Conservation (phyloP, 2,888 invertebrate genomes). For the Chymomyza amoena region DNA sequence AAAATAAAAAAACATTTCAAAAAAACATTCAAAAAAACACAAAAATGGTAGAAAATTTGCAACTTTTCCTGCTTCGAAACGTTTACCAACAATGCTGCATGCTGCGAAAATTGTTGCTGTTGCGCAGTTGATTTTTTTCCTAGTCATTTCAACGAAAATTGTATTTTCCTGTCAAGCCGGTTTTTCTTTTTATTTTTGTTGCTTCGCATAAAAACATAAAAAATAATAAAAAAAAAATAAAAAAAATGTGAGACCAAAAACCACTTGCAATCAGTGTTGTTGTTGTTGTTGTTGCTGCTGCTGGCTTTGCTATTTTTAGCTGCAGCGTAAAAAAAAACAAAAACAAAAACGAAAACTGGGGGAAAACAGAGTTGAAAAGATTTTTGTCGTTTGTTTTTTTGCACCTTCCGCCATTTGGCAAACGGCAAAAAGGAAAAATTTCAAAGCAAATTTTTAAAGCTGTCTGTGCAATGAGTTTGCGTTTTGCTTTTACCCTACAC, state of each 20-base stretch:
- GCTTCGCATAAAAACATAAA: slow-evolving; percentile 16
- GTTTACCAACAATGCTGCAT: not conserved
- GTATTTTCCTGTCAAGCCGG: slow-evolving; percentile 69
- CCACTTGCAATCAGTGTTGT: slow-evolving; percentile 61
- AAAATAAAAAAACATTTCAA: too few relatives aligned
- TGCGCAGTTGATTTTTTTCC: slow-evolving; percentile 44
- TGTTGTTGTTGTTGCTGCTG: slow-evolving; percentile 6
- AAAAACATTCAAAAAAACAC: not conserved
- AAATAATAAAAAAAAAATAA: slow-evolving; percentile 13
- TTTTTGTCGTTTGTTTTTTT: slow-evolving; percentile 16
- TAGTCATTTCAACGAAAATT: slow-evolving; percentile 62
- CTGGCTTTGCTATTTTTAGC: slow-evolving; percentile 56
- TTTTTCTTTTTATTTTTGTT: slow-evolving; percentile 35
- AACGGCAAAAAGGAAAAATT: slow-evolving; percentile 6
- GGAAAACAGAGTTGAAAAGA: slow-evolving; percentile 47
- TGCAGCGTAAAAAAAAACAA: slow-evolving; percentile 31
- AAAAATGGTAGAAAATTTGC: not conserved
- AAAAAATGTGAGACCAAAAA: slow-evolving; percentile 43
- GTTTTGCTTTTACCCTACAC: not conserved
- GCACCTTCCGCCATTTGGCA: slow-evolving; percentile 57
- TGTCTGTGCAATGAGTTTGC: not conserved
- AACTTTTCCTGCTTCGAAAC: not conserved
- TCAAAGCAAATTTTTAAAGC: slow-evolving; percentile 14
- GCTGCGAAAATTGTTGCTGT: slow-evolving; percentile 39
- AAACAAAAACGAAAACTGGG: slow-evolving; percentile 28